phyloP scores from a whole-genome alignment of 2,888 invertebrate species.

The Volucella zonaria region DNA sequence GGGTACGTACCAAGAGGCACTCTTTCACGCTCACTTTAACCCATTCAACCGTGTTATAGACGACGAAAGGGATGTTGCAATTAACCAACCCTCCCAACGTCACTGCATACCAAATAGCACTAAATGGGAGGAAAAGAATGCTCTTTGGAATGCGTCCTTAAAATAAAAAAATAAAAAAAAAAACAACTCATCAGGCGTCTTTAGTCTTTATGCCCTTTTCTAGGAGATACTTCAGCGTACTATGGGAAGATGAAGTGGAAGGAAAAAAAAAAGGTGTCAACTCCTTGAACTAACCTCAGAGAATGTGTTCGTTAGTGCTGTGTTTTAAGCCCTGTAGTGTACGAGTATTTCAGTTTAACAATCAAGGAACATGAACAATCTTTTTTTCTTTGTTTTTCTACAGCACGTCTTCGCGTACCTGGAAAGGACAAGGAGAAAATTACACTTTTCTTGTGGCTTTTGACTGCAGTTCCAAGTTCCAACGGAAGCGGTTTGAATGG shows the following conservation, averaged over 20 bases:
- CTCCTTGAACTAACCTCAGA: slow-evolving; percentile 68
- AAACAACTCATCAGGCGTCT: slow-evolving; percentile 45
- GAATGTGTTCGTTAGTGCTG: slow-evolving; percentile 66
- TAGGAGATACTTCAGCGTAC: slow-evolving; percentile 10
- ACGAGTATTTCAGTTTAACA: slow-evolving; percentile 58
- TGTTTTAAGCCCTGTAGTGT: slow-evolving; percentile 32
- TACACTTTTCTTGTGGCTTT: slow-evolving; percentile 17
- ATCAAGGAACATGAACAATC: slow-evolving; percentile 45
- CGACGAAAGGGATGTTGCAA: slow-evolving; percentile 47
- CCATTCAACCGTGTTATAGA: slow-evolving; percentile 49
- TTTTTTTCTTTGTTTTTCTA: neutral
- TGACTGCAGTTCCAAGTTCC: neutral
- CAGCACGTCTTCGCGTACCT: slow-evolving; percentile 12
- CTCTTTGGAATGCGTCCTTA: neutral
- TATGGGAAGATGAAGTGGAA: neutral
- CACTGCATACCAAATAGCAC: neutral
- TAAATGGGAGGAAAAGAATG: neutral
- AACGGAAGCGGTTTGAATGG: slow-evolving; percentile 14
- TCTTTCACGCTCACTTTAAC: slow-evolving; percentile 48
- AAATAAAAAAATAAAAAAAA: slow-evolving; percentile 19
- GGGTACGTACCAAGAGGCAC: slow-evolving; percentile 17
- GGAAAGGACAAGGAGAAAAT: slow-evolving; percentile 38
- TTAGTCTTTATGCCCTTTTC: slow-evolving; percentile 18
- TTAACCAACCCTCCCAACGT: slow-evolving; percentile 13
- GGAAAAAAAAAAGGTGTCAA: slow-evolving; percentile 40